Percentiles rank a stretch among this genome's conserved stretches.
Evolutionary conservation across 2,888 invertebrate genomes (phyloP).

Genomic region (Drosophila prostipennis): DNA sequence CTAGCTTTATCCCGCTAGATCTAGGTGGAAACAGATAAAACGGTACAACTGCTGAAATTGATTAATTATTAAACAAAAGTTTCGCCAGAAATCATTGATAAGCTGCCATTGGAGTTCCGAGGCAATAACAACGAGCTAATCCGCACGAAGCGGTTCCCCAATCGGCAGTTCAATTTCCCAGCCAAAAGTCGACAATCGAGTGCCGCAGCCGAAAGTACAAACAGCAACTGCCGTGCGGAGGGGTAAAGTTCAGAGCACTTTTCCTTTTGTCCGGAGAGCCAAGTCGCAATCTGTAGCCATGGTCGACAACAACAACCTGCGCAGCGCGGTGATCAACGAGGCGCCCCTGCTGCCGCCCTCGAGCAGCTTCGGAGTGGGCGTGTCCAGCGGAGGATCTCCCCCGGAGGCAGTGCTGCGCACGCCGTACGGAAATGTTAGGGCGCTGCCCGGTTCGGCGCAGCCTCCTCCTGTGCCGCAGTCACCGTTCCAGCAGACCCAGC

Average conservation of each 20-base stretch:
- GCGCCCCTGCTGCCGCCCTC: conserved; percentile 67
- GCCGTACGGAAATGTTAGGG: conserved; percentile 79
- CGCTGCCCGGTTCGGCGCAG: conserved; percentile 68
- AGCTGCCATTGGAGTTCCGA: not conserved
- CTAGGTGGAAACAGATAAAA: not conserved
- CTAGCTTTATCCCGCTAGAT: not conserved
- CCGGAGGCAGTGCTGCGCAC: conserved; percentile 71
- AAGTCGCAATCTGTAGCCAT: conserved; percentile 52
- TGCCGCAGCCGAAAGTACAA: not conserved
- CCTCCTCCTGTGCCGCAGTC: conserved; percentile 70
- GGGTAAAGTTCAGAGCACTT: conserved; percentile 43
- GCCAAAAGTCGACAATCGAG: not conserved
- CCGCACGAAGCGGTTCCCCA: not conserved
- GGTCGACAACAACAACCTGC: conserved; percentile 72
- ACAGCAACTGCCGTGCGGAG: conserved; percentile 12
- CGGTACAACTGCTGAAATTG: conserved; percentile 2
- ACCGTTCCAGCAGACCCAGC: conserved; percentile 48
- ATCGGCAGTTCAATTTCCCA: not conserved
- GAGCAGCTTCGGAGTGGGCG: conserved; percentile 23
- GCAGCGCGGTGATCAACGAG: conserved; percentile 79
- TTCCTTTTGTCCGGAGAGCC: conserved; percentile 12
- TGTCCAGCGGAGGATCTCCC: conserved; percentile 23
- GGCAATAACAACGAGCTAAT: not conserved
- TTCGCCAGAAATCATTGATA: not conserved
- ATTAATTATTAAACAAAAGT: conserved; percentile 4